A percentile compares a stretch with the other conserved stretches of the same genome.
Evolutionary conservation across 2,797 vertebrate species (phyloP).

Genomic region (Sphaeramia orbicularis): DNA sequence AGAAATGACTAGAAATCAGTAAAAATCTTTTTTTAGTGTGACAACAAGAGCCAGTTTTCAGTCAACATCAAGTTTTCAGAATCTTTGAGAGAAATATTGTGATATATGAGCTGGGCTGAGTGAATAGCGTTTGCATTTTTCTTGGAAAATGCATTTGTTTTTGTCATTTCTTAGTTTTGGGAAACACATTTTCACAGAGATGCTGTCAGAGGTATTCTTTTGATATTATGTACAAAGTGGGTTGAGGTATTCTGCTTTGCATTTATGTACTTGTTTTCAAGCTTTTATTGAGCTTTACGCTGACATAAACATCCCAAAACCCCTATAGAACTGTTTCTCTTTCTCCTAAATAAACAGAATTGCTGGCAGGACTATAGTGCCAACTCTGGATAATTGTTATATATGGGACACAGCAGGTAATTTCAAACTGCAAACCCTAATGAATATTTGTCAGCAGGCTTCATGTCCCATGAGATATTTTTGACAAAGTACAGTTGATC

Average conservation of each 20-base stretch:
- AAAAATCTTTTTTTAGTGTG: constrained; percentile 22
- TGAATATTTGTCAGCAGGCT: constrained; percentile 66
- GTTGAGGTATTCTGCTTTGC: constrained; percentile 45
- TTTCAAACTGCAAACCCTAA: constrained; percentile 55
- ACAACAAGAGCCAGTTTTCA: constrained; percentile 11
- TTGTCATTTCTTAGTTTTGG: constrained; percentile 54
- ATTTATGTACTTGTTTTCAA: constrained; percentile 61
- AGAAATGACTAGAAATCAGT: constrained; percentile 25
- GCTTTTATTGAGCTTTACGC: constrained; percentile 55
- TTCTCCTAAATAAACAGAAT: constrained; percentile 45
- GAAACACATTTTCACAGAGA: constrained; percentile 45
- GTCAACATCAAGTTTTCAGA: constrained; percentile 34
- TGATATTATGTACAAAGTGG: constrained; percentile 62
- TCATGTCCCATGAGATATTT: constrained; percentile 49
- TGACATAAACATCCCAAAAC: constrained; percentile 60
- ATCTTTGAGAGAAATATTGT: constrained; percentile 24
- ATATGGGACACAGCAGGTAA: constrained; percentile 41
- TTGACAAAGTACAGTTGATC: constrained; percentile 55
- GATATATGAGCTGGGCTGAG: constrained; percentile 37
- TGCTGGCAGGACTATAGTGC: constrained; percentile 53
- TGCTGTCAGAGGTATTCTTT: constrained; percentile 50
- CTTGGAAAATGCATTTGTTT: constrained; percentile 18
- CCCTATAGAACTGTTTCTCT: constrained; percentile 47
- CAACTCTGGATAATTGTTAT: constrained; percentile 57
- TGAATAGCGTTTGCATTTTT: constrained; percentile 51